A percentile compares a stretch with the other conserved stretches of the same genome.
Conservation (phyloP, 2,797 vertebrate genomes). For the Kryptopterus vitreolus region DNA sequence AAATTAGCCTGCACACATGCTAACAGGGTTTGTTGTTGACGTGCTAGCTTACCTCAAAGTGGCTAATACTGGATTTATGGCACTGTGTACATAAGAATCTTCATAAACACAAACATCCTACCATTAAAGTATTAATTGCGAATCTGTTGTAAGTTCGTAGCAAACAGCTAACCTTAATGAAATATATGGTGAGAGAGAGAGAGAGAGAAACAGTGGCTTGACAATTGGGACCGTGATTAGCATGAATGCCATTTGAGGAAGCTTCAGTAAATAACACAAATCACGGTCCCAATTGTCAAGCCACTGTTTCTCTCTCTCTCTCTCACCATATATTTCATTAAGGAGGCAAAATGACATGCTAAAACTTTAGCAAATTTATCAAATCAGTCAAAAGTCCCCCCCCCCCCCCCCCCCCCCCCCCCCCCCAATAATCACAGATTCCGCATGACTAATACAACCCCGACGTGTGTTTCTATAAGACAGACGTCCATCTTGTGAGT, state of each 20-base stretch:
- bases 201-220: not conserved
- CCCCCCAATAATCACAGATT: not conserved
- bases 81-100: no score
- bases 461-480: constrained; percentile 54
- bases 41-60: not conserved
- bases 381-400: constrained; percentile 56
- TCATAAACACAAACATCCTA: not conserved
- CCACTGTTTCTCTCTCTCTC: not conserved
- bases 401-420: no score
- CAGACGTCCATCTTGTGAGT: constrained; percentile 47
- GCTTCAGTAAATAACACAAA: no score
- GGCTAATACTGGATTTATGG: constrained; percentile 1
- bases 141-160: not conserved
- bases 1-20: not conserved
- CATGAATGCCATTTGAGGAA: no score
- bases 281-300: constrained; percentile 6
- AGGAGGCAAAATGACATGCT: not conserved
- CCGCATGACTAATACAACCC: constrained; percentile 50
- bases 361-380: not conserved
- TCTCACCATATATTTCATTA: not conserved
- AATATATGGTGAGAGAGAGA: constrained; percentile 6
- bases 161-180: no score
- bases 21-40: not conserved
- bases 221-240: not conserved
- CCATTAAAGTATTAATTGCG: not conserved